A percentile compares a stretch with the other conserved stretches of the same genome.
Conservation (phyloP, 2,888 invertebrate genomes). For the Troides aeacus region DNA sequence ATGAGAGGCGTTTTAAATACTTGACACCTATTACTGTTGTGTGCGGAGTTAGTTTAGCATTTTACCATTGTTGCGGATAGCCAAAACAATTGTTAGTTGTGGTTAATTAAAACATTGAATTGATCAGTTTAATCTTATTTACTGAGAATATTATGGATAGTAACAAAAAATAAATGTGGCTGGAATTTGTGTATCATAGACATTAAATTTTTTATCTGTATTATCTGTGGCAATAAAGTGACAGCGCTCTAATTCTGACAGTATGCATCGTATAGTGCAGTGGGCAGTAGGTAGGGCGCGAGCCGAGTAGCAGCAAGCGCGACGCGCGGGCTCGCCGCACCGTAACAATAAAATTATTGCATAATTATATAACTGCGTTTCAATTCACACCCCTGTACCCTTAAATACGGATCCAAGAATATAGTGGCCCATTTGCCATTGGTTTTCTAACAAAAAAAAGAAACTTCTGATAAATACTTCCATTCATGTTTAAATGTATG, state of each 20-base stretch:
- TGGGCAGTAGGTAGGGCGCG: conserved; percentile 43
- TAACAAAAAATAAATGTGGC: too few species aligned
- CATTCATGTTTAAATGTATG: too few species aligned
- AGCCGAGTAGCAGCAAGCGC: conserved; percentile 50
- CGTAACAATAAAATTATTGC: conserved; percentile 77
- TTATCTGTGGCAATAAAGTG: conserved; percentile 6
- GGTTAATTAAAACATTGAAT: too few species aligned
- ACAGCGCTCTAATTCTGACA: conserved; percentile 34
- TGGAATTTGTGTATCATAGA: not conserved
- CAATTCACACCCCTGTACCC: conserved; percentile 15
- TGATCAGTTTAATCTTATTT: too few species aligned
- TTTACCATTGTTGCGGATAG: conserved; percentile 78
- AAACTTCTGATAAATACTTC: too few species aligned
- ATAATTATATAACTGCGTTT: conserved; percentile 53
- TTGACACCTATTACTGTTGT: conserved; percentile 63
- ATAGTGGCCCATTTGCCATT: not conserved
- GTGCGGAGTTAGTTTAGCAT: conserved; percentile 67
- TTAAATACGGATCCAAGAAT: not conserved
- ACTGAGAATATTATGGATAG: too few species aligned
- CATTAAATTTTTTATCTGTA: conserved; percentile 2
- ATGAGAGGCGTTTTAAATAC: conserved; percentile 61
- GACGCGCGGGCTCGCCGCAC: conserved; percentile 52
- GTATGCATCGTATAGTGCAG: conserved; percentile 43
- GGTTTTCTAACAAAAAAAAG: too few species aligned
- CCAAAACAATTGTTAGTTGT: conserved; percentile 77